Base-by-base conservation (phyloP, 2,113 vertebrate genomes). In the Cebus imitator region DNA sequence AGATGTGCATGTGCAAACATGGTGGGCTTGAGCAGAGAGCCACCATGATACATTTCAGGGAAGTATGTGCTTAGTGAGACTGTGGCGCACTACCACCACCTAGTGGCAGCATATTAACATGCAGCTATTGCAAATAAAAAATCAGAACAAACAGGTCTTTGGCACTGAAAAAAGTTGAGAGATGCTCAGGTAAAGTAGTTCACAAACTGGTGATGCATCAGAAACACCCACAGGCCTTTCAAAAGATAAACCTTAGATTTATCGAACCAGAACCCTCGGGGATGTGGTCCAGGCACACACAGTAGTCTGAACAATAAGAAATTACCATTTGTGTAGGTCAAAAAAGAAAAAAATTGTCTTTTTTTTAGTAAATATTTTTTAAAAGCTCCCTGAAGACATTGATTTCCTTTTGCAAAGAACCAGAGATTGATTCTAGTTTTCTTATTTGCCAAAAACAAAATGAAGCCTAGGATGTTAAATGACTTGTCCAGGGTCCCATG, bases 21-120 rank as follows among this genome's bases (percentile, higher is more conserved):
- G 55, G 75, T 43, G 52, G 90, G 40, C 58, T 58, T 40, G 40
- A 72, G n/a, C 20, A 20, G 50, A 30, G 64, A 40, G 48, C n/a
- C 58, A 61, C 75, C 75, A 45, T 43, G 50, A 84, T 48, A 45
- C 32, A 13, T 45, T 58, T 45, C 30, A 17, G 58, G 58, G 82
- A 1, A n/a, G 64, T 25, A 3, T 0, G 9, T 0, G 4, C 3
- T 70, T 2, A 23, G 87, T 20, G 84, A 0, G 58, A 81, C 40
- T 6, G 43, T 40, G 92, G 92, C 87, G 64, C 90, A 73, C 40
- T 91, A 68, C 64, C 88, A 66, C 97, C 95, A 97, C 96, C 96
- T 92, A 81, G 96, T 89, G 97, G 97, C 93, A 48, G 14, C 10
- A 57, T 0, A 4, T 23, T 58, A 52, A 61, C 88, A 70, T 23